Evolutionary conservation across 53 echinoderm and acorn worm genomes (phyloP).

Genomic region (Antedon mediterranea): DNA sequence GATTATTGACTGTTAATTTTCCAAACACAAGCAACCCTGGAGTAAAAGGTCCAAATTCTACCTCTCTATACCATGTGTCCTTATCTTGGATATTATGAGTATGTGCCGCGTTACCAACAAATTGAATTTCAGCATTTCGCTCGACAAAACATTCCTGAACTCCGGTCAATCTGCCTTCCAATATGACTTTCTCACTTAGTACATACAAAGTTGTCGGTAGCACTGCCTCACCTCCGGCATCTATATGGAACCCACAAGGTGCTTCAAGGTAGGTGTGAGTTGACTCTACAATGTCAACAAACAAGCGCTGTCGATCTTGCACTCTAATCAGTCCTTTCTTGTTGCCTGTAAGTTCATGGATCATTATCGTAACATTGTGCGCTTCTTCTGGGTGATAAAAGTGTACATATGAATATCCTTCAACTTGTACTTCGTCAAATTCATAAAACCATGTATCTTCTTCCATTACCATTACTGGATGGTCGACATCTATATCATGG

Average conservation of each 20-base stretch:
- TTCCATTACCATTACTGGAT: slow-evolving; percentile 82
- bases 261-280: slow-evolving; percentile 86
- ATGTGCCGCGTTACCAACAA: slow-evolving; percentile 42
- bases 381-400: slow-evolving; percentile 69
- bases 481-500: slow-evolving; percentile 51
- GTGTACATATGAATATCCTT: slow-evolving; percentile 73
- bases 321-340: slow-evolving; percentile 61
- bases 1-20: slow-evolving; percentile 38
- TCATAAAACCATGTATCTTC: slow-evolving; percentile 69
- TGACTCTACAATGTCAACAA: slow-evolving; percentile 70
- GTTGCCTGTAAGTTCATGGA: slow-evolving; percentile 73
- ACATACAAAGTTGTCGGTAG: slow-evolving; percentile 62
- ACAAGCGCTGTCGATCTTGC: slow-evolving; percentile 50
- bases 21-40: slow-evolving; percentile 35
- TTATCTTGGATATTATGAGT: slow-evolving; percentile 39
- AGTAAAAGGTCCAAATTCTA: slow-evolving; percentile 29
- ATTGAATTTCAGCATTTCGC: slow-evolving; percentile 43
- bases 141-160: slow-evolving; percentile 71
- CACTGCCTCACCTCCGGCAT: slow-evolving; percentile 65
- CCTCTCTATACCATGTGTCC: slow-evolving; percentile 51
- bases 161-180: slow-evolving; percentile 69
- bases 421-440: slow-evolving; percentile 84
- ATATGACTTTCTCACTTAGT: slow-evolving; percentile 41
- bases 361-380: slow-evolving; percentile 64
- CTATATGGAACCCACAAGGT: slow-evolving; percentile 77